Evolutionary conservation across 2,797 vertebrate species (phyloP), one percentile per base, ranked within the genome.

Genomic region (Harpagifer antarcticus): DNA sequence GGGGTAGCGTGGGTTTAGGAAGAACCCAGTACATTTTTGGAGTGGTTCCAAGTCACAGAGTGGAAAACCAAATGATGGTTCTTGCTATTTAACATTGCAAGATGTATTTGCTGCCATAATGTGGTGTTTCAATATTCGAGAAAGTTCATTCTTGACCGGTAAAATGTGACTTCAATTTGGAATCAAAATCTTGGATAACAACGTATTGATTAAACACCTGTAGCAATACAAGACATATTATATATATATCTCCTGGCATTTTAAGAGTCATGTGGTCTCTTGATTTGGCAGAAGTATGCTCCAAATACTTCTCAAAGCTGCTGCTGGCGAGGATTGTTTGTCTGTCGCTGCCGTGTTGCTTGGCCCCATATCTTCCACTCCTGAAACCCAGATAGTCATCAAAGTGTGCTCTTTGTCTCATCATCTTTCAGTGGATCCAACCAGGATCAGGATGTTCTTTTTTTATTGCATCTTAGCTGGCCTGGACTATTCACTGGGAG

Each of bases 401-500:
- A 31, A 59, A 72, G 57, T 72, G 49, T 62, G 52, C 74, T 58
- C 19, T 33, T 12, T 7, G n/a, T 8, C 64, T 62, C 43, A 3
- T 78, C 52, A 53, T 15, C 45, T 42, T 68, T 64, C 45, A 15
- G 62, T 70, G 68, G 60, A 58, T 73, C 58, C 44, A 11, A 27
- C 43, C 48, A 50, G 76, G 74, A 83, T 81, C 76, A 88, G 82
- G 76, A 74, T 71, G 80, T 71, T 68, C 77, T 86, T 80, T 89
- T 86, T 80, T 89, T 75, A 78, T 87, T 78, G 74, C 65, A 69
- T 61, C 65, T 71, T 74, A 67, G 72, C 76, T 74, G 77, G 77
- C 71, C 83, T 60, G 59, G 76, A 63, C 77, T 84, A 70, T 80
- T 88, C 64, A 86, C 91, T 87, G 83, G 72, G 72, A 83, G 83